Base-by-base conservation (phyloP, 2,113 vertebrate species). In the Odocoileus hemionus region DNA sequence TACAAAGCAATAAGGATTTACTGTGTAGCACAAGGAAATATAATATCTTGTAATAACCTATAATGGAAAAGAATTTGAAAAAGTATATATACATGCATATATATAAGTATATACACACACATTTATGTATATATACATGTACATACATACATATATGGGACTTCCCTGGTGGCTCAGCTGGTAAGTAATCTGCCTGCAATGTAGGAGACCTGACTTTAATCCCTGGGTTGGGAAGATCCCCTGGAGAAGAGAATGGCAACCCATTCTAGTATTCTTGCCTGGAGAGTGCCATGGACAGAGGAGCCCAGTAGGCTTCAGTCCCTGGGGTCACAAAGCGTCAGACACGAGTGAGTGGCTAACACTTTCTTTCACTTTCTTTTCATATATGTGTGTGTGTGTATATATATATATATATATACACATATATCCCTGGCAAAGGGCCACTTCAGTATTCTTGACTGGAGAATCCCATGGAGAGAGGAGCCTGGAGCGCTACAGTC, bases 401-500 rank as follows among this genome's bases (percentile, higher is more conserved):
- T 45, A 45, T 7, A 45, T 45, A 45, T 45, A 45, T 7, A 45
- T 45, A 45, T 45, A 45, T 7, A 45, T 45, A 45, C 9, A 45
- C 45, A 45, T 45, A 70, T 39, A 23, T 12, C n/a, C n/a, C 67
- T 70, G n/a, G 67, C 21, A n/a, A 39, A 70, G 67, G n/a, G n/a
- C n/a, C 67, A 12, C n/a, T 70, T 70, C 23, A 43, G 1, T 76
- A 25, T 39, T 76, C 70, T 76, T 76, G 36, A 3, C 36, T 26
- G 12, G 70, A 14, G 70, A 76, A 43, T 76, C 11, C 70, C 21
- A 76, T 43, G 23, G 36, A 25, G 36, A 76, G 21, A 43, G 36
- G 36, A 43, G 23, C 36, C 36, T 76, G 23, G 70, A 2, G 36
- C 0, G 0, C 23, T 43, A 2, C 70, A 43, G 23, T 43, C 12